Evolutionary conservation across 2,797 vertebrate genomes (phyloP), one percentile per base, ranked within the genome.

Genomic region (Antrozous pallidus): DNA sequence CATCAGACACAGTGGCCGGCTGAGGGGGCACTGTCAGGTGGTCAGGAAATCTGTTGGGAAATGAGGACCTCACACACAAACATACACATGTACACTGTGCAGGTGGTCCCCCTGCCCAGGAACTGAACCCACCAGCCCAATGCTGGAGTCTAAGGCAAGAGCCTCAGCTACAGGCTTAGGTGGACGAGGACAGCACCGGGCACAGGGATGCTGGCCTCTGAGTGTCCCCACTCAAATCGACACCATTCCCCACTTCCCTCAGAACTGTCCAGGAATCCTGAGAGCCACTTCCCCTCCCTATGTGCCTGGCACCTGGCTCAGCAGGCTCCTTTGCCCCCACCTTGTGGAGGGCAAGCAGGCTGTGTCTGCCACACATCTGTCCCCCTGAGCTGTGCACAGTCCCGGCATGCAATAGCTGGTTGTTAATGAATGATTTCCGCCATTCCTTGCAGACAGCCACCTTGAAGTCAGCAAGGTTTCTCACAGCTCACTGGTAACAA

Each of bases 241-340:
- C 3, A 0, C 6, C 4, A 1, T 1, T 1, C 33, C 28, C 36
- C 49, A 8, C 33, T 49, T 22, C 45, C 24, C 20, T 22, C 61
- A 28, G 73, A 61, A 22, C 31, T 6, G 28, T 24, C 38, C 28
- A 12, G 14, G 38, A 51, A 47, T 1, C 24, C 79, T 31, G 10
- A 36, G 31, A 3, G 2, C 14, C 31, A 65, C n/a, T 18, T 36
- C 36, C 26, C 16, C n/a, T 20, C 5, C 14, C 0, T 40, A 24
- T 0, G 4, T 11, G 16, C 8, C 8, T 16, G 24, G 12, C 10
- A 5, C n/a, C n/a, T 14, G 16, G 36, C 14, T 38, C 28, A 0
- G 61, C 58, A 80, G 45, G 36, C 26, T 22, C 24, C 58, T 74
- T 61, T 38, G 18, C 1, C 11, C 18, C 54, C 18, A 9, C 28